Conservation (phyloP, 2,797 vertebrate species). For the Myoxocephalus aenaeus region DNA sequence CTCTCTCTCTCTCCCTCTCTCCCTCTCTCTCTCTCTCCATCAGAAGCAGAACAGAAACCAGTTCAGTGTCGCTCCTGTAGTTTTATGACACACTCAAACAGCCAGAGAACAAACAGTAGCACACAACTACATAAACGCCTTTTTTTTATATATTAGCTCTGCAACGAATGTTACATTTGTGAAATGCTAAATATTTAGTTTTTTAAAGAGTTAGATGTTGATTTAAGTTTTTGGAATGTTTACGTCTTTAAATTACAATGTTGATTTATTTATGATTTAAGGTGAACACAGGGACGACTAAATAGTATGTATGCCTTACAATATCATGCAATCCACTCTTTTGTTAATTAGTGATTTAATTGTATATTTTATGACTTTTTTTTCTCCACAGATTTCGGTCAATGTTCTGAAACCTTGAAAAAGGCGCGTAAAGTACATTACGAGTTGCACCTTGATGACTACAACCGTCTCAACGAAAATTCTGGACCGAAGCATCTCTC, state of each 20-base stretch:
- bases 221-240: not conserved
- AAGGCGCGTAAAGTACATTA: too few species aligned
- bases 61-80: not conserved
- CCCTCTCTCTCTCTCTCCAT: too few species aligned
- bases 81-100: not conserved
- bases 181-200: not conserved
- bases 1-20: too few species aligned
- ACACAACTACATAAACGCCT: not conserved
- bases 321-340: not conserved
- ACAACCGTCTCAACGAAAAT: not conserved
- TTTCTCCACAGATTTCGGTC: not conserved
- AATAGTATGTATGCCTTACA: too few species aligned
- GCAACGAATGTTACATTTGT: not conserved
- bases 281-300: not conserved
- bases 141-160: too few species aligned
- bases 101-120: not conserved
- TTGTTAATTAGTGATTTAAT: not conserved
- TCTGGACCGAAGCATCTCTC: too few species aligned
- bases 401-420: not conserved
- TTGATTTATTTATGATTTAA: not conserved
- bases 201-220: not conserved
- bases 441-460: not conserved
- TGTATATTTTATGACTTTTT: not conserved
- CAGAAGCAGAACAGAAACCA: not conserved
- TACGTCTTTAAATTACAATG: not conserved